These are phyloP conservation scores for Catharus bicknelli DNA, from an alignment of 2,113 vertebrate species.

Conservation along the genomic window DNA sequence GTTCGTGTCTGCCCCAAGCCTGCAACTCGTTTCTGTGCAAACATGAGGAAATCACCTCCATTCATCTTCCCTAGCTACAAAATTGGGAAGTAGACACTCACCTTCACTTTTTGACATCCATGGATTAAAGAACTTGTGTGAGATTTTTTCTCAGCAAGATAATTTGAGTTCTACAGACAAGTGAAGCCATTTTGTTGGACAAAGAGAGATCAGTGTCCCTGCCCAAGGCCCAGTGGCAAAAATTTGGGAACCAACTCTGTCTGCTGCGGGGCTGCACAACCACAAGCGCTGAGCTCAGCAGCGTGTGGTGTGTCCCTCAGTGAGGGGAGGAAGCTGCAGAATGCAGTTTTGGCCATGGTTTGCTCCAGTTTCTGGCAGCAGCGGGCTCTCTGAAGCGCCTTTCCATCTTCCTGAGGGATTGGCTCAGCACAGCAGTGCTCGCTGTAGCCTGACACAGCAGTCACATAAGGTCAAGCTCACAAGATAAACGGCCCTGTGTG, in stretches of 20 bases:
- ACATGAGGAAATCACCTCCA: background rate
- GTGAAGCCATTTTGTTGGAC: background rate
- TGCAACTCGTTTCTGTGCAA: background rate
- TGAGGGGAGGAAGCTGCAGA: background rate
- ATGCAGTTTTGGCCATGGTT: background rate
- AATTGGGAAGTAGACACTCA: background rate
- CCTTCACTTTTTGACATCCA: background rate
- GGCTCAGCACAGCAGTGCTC: background rate
- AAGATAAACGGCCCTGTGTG: conserved; percentile 5
- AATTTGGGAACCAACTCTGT: background rate
- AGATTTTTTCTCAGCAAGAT: background rate
- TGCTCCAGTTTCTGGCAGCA: conserved; percentile 7
- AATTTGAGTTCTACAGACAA: background rate
- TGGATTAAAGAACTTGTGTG: background rate
- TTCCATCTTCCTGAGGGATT: conserved; percentile 46
- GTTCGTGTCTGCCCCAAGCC: background rate
- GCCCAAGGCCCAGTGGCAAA: background rate
- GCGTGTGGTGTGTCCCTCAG: rapidly evolving
- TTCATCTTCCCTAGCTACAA: background rate
- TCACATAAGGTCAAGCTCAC: conserved; percentile 43
- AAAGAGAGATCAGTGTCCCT: background rate
- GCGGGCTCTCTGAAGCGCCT: rapidly evolving
- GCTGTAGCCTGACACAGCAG: background rate
- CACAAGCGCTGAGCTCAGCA: background rate
- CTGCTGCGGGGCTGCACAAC: background rate